These are phyloP conservation scores for Rallus limicola DNA, from an alignment of 2,113 vertebrate genomes.

Conservation along the genomic window DNA sequence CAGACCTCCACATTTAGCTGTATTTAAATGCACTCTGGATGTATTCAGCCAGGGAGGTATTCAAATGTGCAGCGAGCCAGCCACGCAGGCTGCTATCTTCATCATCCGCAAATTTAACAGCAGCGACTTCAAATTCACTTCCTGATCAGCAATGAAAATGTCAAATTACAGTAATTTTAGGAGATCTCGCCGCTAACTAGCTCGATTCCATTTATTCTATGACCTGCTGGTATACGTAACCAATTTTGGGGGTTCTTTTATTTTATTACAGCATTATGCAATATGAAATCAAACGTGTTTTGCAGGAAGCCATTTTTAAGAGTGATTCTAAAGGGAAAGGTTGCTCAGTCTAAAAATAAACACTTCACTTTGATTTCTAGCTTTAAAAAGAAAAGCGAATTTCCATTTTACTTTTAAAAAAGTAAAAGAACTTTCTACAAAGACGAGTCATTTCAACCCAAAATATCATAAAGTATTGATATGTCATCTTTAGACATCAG, in stretches of 20 bases:
- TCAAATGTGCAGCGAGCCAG: not conserved
- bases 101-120: slow-evolving; percentile 53
- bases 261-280: not conserved
- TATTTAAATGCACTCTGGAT: not conserved
- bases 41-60: not conserved
- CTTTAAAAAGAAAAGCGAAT: slow-evolving; percentile 32
- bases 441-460: slow-evolving; percentile 1
- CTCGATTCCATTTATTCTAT: not conserved
- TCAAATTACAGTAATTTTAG: slow-evolving; percentile 58
- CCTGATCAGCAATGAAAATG: slow-evolving; percentile 59
- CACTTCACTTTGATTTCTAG: slow-evolving; percentile 29
- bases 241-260: not conserved
- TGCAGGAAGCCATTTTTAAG: slow-evolving; percentile 27
- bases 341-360: slow-evolving; percentile 46
- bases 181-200: slow-evolving; percentile 20
- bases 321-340: slow-evolving; percentile 26
- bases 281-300: slow-evolving; percentile 7
- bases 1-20: not conserved
- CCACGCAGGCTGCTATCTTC: slow-evolving; percentile 14
- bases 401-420: slow-evolving; percentile 39
- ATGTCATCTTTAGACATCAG: not conserved
- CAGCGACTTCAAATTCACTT: slow-evolving; percentile 57
- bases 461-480: slow-evolving; percentile 41
- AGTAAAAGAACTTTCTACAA: slow-evolving; percentile 18
- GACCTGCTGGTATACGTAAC: not conserved